Evolutionary conservation across 1,140 invertebrate species (phyloP), one percentile per base, ranked within the genome.

Genomic region (Cyclargus thomasi): DNA sequence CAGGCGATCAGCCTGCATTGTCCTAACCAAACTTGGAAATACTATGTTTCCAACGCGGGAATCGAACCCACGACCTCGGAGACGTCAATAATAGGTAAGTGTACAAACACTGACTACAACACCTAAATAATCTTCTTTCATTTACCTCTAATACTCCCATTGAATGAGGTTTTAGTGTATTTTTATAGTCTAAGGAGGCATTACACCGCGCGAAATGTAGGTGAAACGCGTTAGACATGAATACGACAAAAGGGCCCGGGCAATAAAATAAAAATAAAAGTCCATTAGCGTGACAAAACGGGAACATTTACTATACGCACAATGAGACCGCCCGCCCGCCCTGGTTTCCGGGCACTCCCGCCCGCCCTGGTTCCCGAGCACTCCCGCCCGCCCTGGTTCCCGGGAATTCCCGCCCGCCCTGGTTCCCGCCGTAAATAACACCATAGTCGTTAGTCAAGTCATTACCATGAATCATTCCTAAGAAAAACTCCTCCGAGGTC

Each of bases 231-330:
- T 47, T 47, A 47, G 14, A 47, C 10, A 14, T 47, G 39, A 47
- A 47, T 47, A 47, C 10, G 39, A 16, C 39, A 16, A 47, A 47
- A 47, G 8, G 29, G 39, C 39, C 39, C 0, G 39, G 39, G 39
- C 39, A 47, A 47, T 47, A 16, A 47, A 47, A 47, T 47, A 47
- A 47, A 47, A 47, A 47, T 47, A 47, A 47, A 47, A 47, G 39
- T 47, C 39, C 39, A 47, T 47, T 47, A 47, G 39, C 39, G 39
- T 47, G 39, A 47, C 39, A 47, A 47, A 47, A 47, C 39, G 39
- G 39, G 11, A 47, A 47, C 39, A 47, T 47, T 47, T 47, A 47
- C 39, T 47, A 47, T 47, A 47, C 39, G 39, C 14, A 47, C 39
- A 47, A 47, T 47, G 39, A 47, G 39, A n/a, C 39, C 14, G 10